Conservation (phyloP, 2,888 invertebrate genomes). For the Oxystoma pomonae region DNA sequence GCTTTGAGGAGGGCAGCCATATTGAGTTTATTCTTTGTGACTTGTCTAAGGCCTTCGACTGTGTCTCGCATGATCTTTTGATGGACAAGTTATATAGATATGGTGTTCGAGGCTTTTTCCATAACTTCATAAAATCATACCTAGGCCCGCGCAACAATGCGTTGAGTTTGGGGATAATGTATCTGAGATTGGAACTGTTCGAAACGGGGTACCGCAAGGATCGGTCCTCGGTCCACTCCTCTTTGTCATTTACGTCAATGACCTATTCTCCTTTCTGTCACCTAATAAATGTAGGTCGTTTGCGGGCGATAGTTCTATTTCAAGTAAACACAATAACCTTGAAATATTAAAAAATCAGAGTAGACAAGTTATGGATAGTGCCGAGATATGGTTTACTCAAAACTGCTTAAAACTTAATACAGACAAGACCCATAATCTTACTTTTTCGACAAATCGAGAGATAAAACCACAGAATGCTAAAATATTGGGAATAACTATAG, state of each 20-base stretch:
- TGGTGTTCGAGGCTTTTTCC: background rate
- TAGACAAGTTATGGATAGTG: background rate
- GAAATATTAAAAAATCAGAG: background rate
- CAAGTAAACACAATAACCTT: background rate
- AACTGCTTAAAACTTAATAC: background rate
- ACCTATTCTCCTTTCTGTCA: background rate
- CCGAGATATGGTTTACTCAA: background rate
- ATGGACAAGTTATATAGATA: background rate
- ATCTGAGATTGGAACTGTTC: background rate
- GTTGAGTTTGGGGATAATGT: background rate
- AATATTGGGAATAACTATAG: background rate
- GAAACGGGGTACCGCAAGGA: background rate
- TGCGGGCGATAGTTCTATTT: background rate
- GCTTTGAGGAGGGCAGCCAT: background rate
- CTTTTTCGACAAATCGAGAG: background rate
- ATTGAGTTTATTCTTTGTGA: constrained; percentile 7
- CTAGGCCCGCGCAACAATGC: background rate
- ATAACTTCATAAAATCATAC: background rate
- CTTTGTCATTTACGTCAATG: background rate
- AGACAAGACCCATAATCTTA: background rate
- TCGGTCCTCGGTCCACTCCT: background rate
- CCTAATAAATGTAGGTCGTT: background rate
- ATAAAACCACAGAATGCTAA: background rate
- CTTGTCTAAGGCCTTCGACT: constrained; percentile 12
- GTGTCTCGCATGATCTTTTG: constrained; percentile 5